phyloP scores from a whole-genome alignment of 2,797 vertebrate genomes.

The Scolopax rusticola region DNA sequence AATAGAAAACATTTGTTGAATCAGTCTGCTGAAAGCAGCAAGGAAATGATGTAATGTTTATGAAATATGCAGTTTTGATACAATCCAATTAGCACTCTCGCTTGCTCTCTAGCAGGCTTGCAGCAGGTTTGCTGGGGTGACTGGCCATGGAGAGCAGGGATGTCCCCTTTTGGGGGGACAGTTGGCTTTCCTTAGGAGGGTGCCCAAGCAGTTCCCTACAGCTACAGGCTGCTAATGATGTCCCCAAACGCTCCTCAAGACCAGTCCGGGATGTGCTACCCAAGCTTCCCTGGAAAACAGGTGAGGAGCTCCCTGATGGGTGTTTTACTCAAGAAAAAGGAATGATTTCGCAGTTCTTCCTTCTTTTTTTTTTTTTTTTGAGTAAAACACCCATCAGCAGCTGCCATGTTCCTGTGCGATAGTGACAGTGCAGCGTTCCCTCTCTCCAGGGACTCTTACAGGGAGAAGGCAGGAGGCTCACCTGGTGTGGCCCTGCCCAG shows the following conservation, averaged over 20 bases:
- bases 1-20: conserved; percentile 77
- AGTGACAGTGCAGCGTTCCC: neutral
- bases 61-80: conserved; percentile 70
- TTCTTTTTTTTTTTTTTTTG: fast-evolving
- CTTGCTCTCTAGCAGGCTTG: conserved; percentile 27
- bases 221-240: neutral
- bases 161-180: neutral
- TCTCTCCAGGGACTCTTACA: neutral
- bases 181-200: too few species aligned
- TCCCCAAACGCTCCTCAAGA: too few species aligned
- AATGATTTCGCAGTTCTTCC: neutral
- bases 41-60: conserved; percentile 73
- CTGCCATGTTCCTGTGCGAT: fast-evolving
- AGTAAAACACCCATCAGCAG: neutral
- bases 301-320: neutral
- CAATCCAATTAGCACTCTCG: conserved; percentile 68
- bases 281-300: neutral
- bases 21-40: conserved; percentile 56
- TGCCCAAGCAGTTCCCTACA: neutral
- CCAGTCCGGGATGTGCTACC: neutral
- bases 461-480: too few species aligned
- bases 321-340: neutral
- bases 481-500: fast-evolving
- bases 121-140: neutral
- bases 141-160: neutral